Evolutionary conservation across 1,140 invertebrate species (phyloP), one percentile per base, ranked within the genome.

Genomic region (Aphaenogaster rudis): DNA sequence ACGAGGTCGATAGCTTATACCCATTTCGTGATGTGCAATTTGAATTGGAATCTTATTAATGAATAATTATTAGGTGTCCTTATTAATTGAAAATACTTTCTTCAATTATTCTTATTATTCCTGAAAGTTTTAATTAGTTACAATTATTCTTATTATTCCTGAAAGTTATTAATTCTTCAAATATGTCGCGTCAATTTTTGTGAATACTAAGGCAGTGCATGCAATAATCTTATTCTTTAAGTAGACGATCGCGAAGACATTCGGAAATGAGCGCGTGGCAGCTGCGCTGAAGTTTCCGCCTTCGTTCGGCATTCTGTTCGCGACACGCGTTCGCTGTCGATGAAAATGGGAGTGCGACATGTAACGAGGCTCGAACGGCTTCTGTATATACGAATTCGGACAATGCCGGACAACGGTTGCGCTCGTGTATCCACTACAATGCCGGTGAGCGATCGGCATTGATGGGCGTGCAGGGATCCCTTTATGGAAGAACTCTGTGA

Each of bases 291-390:
- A 79, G 54, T 86, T 79, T 79, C 76, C 59, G 45, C 54, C 48
- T 54, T 21, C 36, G 74, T 64, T n/a, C 82, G 1, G 74, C 7
- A 21, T 64, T 69, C n/a, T 78, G 82, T 64, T 64, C 45, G 48
- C 76, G 82, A 79, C 71, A 86, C 71, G 82, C 76, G 85, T 59
- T 48, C 9, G 84, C 59, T 54, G 63, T 88, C 33, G 48, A 57
- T 61, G 45, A 87, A 90, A 87, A 88, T 78, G 33, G 86, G 66
- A 86, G 88, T 50, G 88, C 74, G 45, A 86, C 74, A 74, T 50
- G 79, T 90, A 91, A 91, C 89, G 86, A 91, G 87, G 15, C 42
- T 66, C 72, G 48, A 92, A 93, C 91, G 91, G 90, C 92, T 92
- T 92, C 88, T 88, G 87, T 91, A 85, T 90, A 86, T 42, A 69